These are phyloP conservation scores for Drosophila colorata DNA, from an alignment of 2,888 invertebrate genomes.

Conservation along the genomic window DNA sequence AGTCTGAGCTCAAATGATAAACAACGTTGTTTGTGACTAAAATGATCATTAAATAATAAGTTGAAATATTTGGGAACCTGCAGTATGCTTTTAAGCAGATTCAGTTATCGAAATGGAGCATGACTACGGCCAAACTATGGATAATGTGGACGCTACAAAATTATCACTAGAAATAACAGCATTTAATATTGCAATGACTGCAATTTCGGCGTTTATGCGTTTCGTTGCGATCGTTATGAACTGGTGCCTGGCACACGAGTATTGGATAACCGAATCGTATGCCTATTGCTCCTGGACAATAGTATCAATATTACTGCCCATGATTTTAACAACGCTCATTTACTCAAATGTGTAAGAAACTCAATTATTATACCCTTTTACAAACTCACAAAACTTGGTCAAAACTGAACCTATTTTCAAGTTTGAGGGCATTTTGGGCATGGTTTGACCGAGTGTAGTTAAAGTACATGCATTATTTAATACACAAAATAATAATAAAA, in stretches of 20 bases:
- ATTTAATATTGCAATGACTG: constrained; percentile 37
- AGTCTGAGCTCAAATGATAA: not conserved
- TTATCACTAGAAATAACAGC: constrained; percentile 23
- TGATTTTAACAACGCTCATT: constrained; percentile 59
- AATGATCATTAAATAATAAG: constrained; percentile 12
- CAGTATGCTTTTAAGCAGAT: constrained; percentile 5
- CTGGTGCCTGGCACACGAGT: constrained; percentile 56
- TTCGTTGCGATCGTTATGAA: constrained; percentile 56
- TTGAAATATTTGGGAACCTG: not conserved
- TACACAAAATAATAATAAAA: too few species aligned
- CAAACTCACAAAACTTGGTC: too few species aligned
- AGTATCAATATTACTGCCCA: constrained; percentile 53
- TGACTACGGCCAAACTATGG: constrained; percentile 7
- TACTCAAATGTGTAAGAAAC: constrained; percentile 54
- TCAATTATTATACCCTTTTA: not conserved
- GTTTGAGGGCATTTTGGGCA: too few species aligned
- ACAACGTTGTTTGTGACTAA: not conserved
- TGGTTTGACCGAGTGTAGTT: too few species aligned
- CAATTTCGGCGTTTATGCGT: constrained; percentile 45
- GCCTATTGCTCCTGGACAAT: constrained; percentile 61
- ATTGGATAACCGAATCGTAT: constrained; percentile 35
- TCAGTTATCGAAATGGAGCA: constrained; percentile 15
- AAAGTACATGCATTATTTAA: too few species aligned
- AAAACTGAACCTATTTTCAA: too few species aligned
- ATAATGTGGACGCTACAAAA: constrained; percentile 12